Conservation (phyloP, 2,113 vertebrate species). For the Verasper variegatus region DNA sequence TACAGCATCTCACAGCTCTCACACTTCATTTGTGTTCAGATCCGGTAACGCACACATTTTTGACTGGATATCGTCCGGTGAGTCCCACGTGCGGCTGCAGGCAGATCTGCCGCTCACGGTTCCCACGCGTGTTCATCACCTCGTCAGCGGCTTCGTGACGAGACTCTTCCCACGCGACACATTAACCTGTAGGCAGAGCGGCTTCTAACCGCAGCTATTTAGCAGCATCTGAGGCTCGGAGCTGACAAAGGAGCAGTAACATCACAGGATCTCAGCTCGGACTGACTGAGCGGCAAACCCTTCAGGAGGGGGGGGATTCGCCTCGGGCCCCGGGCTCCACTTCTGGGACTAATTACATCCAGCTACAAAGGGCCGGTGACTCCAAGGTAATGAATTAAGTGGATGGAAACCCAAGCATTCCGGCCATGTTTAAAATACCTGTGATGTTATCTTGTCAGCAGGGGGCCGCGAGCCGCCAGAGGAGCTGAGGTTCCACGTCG, state of each 20-base stretch:
- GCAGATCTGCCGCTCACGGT: too few relatives aligned
- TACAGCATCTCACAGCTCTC: too few relatives aligned
- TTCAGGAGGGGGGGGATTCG: slow-evolving; percentile 26
- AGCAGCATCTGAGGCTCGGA: slow-evolving; percentile 36
- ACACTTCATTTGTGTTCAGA: not conserved
- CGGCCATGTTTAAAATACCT: slow-evolving; percentile 70
- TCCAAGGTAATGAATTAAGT: slow-evolving; percentile 67
- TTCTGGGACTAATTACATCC: slow-evolving; percentile 70
- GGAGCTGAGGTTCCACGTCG: slow-evolving; percentile 22
- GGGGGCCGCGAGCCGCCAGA: not conserved
- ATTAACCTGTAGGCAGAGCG: not conserved
- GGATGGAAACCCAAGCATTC: slow-evolving; percentile 54
- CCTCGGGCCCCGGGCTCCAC: slow-evolving; percentile 11
- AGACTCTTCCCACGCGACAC: not conserved
- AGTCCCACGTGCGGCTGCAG: too few relatives aligned
- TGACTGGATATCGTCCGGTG: too few relatives aligned
- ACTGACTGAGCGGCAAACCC: not conserved
- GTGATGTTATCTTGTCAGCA: slow-evolving; percentile 60
- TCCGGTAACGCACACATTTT: too few relatives aligned
- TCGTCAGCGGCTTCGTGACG: not conserved
- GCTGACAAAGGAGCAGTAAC: slow-evolving; percentile 29
- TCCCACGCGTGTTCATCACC: too few relatives aligned
- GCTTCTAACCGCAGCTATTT: slow-evolving; percentile 8
- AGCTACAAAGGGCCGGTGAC: slow-evolving; percentile 60
- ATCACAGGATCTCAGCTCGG: slow-evolving; percentile 15